These are phyloP conservation scores for Hyppa rectilinea DNA, from an alignment of 2,888 invertebrate genomes.

Conservation along the genomic window DNA sequence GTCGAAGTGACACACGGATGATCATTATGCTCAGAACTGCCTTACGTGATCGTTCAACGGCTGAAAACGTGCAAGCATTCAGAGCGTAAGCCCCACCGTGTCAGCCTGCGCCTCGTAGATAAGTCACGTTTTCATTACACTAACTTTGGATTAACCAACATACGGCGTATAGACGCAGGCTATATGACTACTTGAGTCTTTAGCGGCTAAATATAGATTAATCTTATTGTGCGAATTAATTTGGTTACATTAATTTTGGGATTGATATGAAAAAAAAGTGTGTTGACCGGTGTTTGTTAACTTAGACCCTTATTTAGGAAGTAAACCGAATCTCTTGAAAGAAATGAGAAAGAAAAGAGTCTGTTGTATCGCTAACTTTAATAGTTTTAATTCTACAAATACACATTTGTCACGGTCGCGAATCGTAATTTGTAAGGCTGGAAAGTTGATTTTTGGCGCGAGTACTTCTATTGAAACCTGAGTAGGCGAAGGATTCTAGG, in stretches of 20 bases:
- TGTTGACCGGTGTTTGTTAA: too few species aligned
- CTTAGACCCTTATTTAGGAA: background rate
- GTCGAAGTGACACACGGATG: constrained; percentile 50
- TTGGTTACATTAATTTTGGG: background rate
- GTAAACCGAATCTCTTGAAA: background rate
- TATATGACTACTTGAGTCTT: constrained; percentile 41
- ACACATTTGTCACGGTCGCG: too few species aligned
- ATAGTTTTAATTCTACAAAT: too few species aligned
- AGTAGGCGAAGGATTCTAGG: too few species aligned
- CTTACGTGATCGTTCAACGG: constrained; percentile 68
- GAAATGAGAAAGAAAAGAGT: too few species aligned
- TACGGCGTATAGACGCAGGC: constrained; percentile 54
- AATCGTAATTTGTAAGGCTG: too few species aligned
- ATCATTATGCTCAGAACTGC: constrained; percentile 63
- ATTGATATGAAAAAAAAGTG: too few species aligned
- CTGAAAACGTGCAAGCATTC: constrained; percentile 75
- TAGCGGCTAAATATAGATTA: constrained; percentile 26
- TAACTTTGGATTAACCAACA: constrained; percentile 78
- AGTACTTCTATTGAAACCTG: too few species aligned
- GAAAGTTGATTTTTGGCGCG: too few species aligned
- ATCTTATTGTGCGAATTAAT: constrained; percentile 11
- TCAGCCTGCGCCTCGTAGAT: constrained; percentile 79
- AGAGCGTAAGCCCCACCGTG: constrained; percentile 70
- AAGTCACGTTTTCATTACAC: constrained; percentile 86
- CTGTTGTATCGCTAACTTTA: too few species aligned